These are phyloP conservation scores for Aspidoscelis tigris DNA, from an alignment of 2,113 vertebrate genomes.

Conservation along the genomic window DNA sequence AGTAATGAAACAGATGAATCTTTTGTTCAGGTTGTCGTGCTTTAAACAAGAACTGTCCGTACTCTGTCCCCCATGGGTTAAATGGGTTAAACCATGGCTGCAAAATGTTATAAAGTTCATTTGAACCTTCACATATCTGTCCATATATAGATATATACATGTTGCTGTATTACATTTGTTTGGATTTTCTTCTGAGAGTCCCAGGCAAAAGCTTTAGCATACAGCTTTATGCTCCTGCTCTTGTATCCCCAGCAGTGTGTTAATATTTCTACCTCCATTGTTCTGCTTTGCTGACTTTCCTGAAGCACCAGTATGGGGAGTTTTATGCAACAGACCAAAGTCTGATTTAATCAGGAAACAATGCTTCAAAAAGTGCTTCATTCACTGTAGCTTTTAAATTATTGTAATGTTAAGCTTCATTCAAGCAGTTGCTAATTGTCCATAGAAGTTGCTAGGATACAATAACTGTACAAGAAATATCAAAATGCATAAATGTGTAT, in stretches of 20 bases:
- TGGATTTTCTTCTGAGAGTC: conserved; percentile 6
- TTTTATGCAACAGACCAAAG: conserved; percentile 24
- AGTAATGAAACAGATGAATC: not conserved
- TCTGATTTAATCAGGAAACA: conserved; percentile 15
- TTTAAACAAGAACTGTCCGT: not conserved
- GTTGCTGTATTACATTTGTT: not conserved
- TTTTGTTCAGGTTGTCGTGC: not conserved
- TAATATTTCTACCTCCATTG: not conserved
- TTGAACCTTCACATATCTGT: not conserved
- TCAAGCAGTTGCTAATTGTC: conserved; percentile 24
- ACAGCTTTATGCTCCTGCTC: not conserved
- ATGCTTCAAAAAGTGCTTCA: not conserved
- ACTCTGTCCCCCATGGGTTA: not conserved
- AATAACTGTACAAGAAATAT: conserved; percentile 23
- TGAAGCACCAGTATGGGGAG: not conserved
- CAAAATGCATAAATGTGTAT: not conserved
- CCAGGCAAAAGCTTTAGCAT: not conserved
- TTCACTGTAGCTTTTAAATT: conserved; percentile 29
- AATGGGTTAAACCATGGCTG: not conserved
- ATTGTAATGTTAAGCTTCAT: not conserved
- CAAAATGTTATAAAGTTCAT: not conserved
- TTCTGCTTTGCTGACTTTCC: accelerated
- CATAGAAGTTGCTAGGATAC: not conserved
- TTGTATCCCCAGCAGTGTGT: conserved; percentile 12
- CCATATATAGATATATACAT: not conserved